These are phyloP conservation scores for Merodon equestris DNA, from an alignment of 2,888 invertebrate species.

Conservation along the genomic window DNA sequence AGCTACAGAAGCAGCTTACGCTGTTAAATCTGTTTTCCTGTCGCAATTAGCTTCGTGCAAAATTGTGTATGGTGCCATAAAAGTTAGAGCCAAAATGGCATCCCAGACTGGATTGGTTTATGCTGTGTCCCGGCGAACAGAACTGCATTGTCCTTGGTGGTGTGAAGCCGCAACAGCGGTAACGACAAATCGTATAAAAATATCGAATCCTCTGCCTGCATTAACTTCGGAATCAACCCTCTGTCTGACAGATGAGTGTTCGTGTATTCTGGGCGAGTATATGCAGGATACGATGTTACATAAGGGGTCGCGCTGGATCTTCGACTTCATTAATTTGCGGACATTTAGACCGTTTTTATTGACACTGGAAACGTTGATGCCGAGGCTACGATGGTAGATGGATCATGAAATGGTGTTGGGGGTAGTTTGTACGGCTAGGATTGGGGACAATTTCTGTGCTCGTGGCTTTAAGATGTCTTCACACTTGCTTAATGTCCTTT, in stretches of 20 bases:
- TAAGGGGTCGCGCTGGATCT: conserved; percentile 47
- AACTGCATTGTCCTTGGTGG: conserved; percentile 57
- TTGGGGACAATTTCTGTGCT: conserved; percentile 41
- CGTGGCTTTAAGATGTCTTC: conserved; percentile 41
- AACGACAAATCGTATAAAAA: conserved; percentile 58
- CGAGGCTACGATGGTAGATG: conserved; percentile 57
- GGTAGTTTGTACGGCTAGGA: conserved; percentile 2
- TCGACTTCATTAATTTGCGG: conserved; percentile 64
- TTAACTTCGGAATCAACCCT: conserved; percentile 14
- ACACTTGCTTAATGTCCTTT: conserved; percentile 45
- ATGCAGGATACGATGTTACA: conserved; percentile 1
- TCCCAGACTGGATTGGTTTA: conserved; percentile 20
- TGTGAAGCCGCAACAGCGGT: conserved; percentile 24
- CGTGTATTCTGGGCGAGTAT: not conserved
- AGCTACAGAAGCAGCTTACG: conserved; percentile 7
- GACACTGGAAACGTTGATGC: conserved; percentile 55
- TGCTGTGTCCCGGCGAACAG: conserved; percentile 25
- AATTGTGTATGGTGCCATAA: conserved; percentile 55
- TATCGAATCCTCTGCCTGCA: conserved; percentile 41
- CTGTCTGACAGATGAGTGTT: conserved; percentile 1
- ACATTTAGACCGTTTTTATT: conserved; percentile 58
- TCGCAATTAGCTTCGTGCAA: conserved; percentile 60
- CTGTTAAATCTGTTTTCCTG: conserved; percentile 32
- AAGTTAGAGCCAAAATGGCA: conserved; percentile 57
- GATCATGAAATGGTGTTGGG: conserved; percentile 33